Evolutionary conservation across 2,797 vertebrate species (phyloP).

Genomic region (Alectoris magna): DNA sequence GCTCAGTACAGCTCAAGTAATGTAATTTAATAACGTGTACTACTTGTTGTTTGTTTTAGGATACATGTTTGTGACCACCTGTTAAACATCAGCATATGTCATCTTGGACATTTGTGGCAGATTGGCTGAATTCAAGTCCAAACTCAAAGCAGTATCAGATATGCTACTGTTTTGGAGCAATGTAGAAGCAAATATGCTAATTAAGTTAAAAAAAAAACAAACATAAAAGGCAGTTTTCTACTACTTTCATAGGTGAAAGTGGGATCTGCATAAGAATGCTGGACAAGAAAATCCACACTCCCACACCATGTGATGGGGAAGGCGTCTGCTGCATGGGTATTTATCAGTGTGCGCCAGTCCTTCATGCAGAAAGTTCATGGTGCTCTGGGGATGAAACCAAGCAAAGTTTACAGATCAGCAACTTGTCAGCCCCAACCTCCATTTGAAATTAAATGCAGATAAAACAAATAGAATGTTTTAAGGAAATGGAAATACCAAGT

Average conservation of each 20-base stretch:
- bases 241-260: neutral
- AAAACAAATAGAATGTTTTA: constrained; percentile 63
- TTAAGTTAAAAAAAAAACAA: neutral
- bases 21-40: neutral
- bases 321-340: neutral
- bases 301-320: neutral
- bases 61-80: neutral
- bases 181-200: neutral
- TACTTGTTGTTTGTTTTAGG: neutral
- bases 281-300: neutral
- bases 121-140: neutral
- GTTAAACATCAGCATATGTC: neutral
- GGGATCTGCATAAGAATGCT: neutral
- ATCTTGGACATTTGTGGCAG: neutral
- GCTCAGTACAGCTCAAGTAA: neutral
- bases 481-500: constrained; percentile 72
- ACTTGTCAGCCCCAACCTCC: constrained; percentile 41
- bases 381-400: constrained; percentile 51
- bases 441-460: constrained; percentile 57
- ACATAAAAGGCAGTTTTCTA: neutral
- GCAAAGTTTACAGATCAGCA: constrained; percentile 64
- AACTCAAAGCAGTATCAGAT: neutral
- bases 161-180: neutral
- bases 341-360: neutral
- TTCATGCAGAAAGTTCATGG: constrained; percentile 25